phyloP scores from a whole-genome alignment of 2,888 invertebrate species.

The Polyommatus iphigenia region DNA sequence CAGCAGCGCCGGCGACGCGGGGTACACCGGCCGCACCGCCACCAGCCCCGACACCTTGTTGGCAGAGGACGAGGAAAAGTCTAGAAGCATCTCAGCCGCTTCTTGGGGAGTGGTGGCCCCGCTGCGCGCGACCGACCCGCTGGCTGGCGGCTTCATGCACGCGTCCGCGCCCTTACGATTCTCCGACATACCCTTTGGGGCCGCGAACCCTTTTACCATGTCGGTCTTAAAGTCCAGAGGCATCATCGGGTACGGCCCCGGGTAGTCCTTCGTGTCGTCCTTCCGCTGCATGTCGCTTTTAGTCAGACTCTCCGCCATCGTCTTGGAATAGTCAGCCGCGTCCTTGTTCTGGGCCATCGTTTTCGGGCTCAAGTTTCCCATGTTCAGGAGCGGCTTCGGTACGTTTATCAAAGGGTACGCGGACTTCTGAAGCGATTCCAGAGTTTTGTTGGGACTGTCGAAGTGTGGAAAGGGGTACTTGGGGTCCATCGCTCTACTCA shows the following conservation, averaged over 20 bases:
- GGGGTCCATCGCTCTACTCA: conserved; percentile 66
- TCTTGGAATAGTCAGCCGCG: conserved; percentile 63
- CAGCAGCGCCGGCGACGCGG: conserved; percentile 85
- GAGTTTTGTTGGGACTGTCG: conserved; percentile 61
- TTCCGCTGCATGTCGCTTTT: conserved; percentile 66
- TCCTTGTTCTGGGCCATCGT: conserved; percentile 58
- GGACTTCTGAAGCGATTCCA: conserved; percentile 67
- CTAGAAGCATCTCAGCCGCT: conserved; percentile 83
- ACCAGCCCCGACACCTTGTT: conserved; percentile 77
- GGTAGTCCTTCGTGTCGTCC: conserved; percentile 67
- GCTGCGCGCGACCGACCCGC: conserved; percentile 66
- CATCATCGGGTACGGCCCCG: conserved; percentile 62
- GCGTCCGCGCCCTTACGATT: conserved; percentile 73
- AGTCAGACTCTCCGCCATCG: conserved; percentile 63
- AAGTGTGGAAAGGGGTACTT: conserved; percentile 72
- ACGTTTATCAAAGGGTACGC: conserved; percentile 67
- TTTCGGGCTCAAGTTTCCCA: conserved; percentile 72
- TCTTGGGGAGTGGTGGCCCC: conserved; percentile 79
- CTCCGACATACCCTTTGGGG: conserved; percentile 69
- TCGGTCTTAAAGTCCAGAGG: conserved; percentile 74
- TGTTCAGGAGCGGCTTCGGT: conserved; percentile 70
- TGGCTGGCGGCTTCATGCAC: conserved; percentile 72
- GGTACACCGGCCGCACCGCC: conserved; percentile 79
- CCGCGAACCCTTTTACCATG: conserved; percentile 69
- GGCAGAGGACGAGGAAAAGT: conserved; percentile 82